Evolutionary conservation across 2,888 invertebrate genomes (phyloP).

Genomic region (Phlogophora meticulosa): DNA sequence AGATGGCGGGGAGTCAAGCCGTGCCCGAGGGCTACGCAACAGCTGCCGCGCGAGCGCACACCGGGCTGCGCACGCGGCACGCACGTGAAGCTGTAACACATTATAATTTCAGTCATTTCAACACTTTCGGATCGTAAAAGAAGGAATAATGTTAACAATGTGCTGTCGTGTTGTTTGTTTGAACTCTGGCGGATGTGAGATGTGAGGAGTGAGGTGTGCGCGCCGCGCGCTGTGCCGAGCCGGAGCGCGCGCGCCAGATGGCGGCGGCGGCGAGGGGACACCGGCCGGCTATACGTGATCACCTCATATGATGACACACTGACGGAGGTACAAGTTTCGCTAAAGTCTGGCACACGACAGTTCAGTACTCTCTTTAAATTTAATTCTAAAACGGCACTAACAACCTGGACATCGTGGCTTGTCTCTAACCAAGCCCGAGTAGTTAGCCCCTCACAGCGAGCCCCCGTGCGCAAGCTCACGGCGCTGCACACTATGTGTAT

Average conservation of each 20-base stretch:
- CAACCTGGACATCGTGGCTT: no score
- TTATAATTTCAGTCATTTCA: conserved; percentile 44
- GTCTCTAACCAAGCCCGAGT: no score
- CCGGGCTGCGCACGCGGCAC: background rate
- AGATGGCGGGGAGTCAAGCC: background rate
- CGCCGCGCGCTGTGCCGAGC: background rate
- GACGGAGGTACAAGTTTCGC: no score
- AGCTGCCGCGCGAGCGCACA: conserved; percentile 4
- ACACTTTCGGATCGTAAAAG: conserved; percentile 33
- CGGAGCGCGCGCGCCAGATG: conserved; percentile 2
- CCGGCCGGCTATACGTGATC: no score
- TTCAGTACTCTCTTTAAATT: no score
- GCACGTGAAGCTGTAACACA: background rate
- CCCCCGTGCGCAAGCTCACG: no score
- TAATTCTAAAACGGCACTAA: no score
- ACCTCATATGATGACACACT: no score
- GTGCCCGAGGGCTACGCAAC: background rate
- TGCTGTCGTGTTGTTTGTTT: conserved; percentile 26
- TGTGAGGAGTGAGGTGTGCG: conserved; percentile 1
- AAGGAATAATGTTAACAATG: conserved; percentile 31
- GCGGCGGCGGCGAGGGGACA: no score
- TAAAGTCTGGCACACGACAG: no score
- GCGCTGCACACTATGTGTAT: background rate
- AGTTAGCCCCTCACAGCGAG: no score
- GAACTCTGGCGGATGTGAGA: conserved; percentile 13